Percentiles rank a stretch among this genome's conserved stretches.
Evolutionary conservation across 2,113 vertebrate genomes (phyloP).

Genomic region (Malurus elegans): DNA sequence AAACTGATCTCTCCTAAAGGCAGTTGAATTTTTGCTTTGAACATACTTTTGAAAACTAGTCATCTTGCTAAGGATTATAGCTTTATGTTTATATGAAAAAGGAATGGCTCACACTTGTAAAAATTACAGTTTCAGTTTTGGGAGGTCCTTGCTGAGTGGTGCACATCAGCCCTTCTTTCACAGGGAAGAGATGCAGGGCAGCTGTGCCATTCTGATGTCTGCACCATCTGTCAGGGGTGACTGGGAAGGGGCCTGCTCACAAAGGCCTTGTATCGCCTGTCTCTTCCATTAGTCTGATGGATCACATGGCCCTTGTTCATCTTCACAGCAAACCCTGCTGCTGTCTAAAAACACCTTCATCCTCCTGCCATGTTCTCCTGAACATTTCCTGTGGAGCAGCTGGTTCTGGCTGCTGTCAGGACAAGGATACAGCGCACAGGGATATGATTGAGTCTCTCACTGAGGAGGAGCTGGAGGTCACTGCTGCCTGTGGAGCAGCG

Average conservation of each 20-base stretch:
- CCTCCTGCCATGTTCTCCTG: background rate
- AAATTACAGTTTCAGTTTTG: background rate
- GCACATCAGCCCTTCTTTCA: background rate
- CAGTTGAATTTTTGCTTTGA: background rate
- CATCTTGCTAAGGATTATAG: background rate
- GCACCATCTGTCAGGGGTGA: background rate
- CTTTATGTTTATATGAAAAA: background rate
- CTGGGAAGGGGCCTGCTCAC: background rate
- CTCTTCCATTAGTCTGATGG: background rate
- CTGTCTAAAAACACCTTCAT: background rate
- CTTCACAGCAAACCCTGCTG: background rate
- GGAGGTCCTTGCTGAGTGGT: background rate
- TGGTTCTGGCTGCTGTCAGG: background rate
- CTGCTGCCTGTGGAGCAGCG: background rate
- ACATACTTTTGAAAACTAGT: background rate
- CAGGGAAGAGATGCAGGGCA: background rate
- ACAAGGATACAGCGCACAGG: fast-evolving
- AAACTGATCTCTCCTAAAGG: background rate
- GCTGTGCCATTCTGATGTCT: fast-evolving
- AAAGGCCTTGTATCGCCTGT: background rate
- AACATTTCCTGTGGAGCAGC: background rate
- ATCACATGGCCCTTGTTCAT: background rate
- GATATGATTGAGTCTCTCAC: background rate
- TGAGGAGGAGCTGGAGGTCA: background rate
- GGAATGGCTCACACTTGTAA: background rate